Evolutionary conservation across 2,888 invertebrate species (phyloP).

Genomic region (Molanna angustata): DNA sequence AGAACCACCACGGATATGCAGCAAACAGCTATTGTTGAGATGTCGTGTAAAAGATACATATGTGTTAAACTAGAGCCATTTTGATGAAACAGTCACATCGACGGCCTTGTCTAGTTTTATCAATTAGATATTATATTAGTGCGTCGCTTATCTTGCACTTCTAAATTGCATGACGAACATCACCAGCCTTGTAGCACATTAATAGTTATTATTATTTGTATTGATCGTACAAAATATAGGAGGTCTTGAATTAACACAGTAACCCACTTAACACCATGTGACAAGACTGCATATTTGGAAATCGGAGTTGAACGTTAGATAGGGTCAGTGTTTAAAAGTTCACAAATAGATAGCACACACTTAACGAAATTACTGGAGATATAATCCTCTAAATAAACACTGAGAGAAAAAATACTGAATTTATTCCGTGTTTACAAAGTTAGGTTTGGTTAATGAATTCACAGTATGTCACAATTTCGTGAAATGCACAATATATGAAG

Average conservation of each 20-base stretch:
- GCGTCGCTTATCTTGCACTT: constrained; percentile 13
- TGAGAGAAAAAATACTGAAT: no score
- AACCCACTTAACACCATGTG: background rate
- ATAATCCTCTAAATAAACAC: no score
- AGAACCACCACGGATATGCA: no score
- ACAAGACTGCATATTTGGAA: background rate
- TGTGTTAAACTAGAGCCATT: background rate
- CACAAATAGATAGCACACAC: no score
- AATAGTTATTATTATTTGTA: background rate
- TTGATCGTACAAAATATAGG: background rate
- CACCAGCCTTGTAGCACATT: constrained; percentile 10
- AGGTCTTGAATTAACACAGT: background rate
- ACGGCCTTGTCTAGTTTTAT: constrained; percentile 5
- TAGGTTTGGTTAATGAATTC: no score
- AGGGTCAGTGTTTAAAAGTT: background rate
- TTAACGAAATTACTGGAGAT: no score
- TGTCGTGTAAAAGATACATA: no score
- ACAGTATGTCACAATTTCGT: no score
- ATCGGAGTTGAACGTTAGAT: constrained; percentile 1
- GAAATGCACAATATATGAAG: no score
- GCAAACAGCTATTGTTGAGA: no score
- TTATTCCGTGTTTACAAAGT: no score
- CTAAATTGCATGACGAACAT: constrained; percentile 7
- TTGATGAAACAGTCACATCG: background rate
- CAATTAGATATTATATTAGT: background rate